A percentile compares a stretch with the other conserved stretches of the same genome.
phyloP scores from a whole-genome alignment of 2,888 invertebrate genomes.

The Tenthredo notha region DNA sequence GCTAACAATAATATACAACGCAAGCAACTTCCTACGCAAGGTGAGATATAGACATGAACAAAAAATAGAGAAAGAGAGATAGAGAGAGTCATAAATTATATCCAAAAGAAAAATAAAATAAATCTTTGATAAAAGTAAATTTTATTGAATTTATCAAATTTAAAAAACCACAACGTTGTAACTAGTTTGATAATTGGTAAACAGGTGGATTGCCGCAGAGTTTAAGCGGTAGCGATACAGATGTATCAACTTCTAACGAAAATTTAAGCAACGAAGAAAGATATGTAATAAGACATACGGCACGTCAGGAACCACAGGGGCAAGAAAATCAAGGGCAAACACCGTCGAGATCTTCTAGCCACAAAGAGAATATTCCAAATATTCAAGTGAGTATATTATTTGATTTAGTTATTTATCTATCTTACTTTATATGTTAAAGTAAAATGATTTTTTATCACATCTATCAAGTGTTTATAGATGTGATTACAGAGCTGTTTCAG shows the following conservation, averaged over 20 bases:
- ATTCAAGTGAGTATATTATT: conserved; percentile 69
- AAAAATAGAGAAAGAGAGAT: no score
- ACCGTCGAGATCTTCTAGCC: conserved; percentile 81
- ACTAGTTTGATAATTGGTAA: conserved; percentile 20
- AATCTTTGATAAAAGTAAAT: not conserved
- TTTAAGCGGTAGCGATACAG: conserved; percentile 93
- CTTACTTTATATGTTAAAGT: not conserved
- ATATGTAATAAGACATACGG: conserved; percentile 89
- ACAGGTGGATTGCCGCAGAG: conserved; percentile 85
- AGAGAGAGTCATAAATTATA: not conserved
- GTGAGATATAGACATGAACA: conserved; percentile 59
- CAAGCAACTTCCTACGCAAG: conserved; percentile 80
- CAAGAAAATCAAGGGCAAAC: conserved; percentile 88
- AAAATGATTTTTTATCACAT: not conserved
- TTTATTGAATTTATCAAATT: not conserved
- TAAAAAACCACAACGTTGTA: not conserved
- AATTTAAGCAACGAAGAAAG: conserved; percentile 92
- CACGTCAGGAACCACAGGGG: conserved; percentile 94
- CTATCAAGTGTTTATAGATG: not conserved
- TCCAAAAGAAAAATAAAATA: not conserved
- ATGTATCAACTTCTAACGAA: conserved; percentile 94
- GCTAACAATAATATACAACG: conserved; percentile 82
- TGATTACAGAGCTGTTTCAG: not conserved
- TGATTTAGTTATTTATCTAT: not conserved
- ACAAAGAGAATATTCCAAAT: conserved; percentile 76